Percentiles rank a stretch among this genome's conserved stretches.
Conservation (phyloP, 2,113 vertebrate species). For the Charadrius vociferus region DNA sequence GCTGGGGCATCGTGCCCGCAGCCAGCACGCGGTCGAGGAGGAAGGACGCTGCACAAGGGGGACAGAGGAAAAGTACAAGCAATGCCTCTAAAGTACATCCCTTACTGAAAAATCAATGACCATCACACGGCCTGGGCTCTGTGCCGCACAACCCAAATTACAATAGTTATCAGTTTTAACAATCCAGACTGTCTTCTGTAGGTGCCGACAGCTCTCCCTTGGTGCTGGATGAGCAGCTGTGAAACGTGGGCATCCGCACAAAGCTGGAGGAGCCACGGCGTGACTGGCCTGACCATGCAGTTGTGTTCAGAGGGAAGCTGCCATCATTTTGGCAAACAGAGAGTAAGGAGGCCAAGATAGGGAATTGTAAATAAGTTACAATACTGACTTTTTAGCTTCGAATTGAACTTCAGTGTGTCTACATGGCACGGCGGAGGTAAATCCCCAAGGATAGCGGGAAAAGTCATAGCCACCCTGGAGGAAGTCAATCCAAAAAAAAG, state of each 20-base stretch:
- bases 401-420: neutral
- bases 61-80: neutral
- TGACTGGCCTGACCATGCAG: accelerated
- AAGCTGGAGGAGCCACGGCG: accelerated
- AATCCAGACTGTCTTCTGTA: neutral
- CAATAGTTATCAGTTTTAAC: neutral
- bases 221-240: neutral
- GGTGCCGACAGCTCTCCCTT: neutral
- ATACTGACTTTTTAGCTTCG: neutral
- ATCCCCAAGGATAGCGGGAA: neutral
- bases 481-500: neutral
- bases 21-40: neutral
- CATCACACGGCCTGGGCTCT: accelerated
- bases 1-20: accelerated
- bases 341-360: neutral
- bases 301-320: accelerated
- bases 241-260: neutral
- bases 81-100: neutral
- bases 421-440: accelerated
- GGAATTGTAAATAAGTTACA: neutral
- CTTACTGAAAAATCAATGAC: neutral
- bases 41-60: neutral
- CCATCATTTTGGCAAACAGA: neutral
- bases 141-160: neutral
- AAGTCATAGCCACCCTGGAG: neutral